phyloP scores from a whole-genome alignment of 2,113 vertebrate species.

The Cyanoderma ruficeps region DNA sequence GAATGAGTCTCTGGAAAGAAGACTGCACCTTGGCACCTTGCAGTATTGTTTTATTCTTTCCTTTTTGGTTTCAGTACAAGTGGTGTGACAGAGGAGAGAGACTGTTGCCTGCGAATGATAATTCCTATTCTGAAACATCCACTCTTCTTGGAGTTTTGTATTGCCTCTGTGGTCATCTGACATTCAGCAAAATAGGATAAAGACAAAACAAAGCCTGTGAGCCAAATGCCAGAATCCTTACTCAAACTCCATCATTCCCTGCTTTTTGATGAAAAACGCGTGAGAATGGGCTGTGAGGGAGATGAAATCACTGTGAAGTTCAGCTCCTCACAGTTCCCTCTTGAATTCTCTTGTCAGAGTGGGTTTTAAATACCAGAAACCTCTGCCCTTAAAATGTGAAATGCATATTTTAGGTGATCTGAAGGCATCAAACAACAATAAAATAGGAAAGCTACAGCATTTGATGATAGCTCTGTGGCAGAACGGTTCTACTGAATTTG shows the following conservation, averaged over 20 bases:
- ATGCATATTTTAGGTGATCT: background rate
- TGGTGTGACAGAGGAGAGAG: background rate
- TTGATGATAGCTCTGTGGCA: background rate
- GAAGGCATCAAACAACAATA: background rate
- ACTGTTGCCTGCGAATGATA: background rate
- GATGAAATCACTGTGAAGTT: background rate
- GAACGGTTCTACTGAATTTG: background rate
- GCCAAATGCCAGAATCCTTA: slow-evolving; percentile 4
- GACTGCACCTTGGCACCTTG: background rate
- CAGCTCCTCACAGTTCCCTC: background rate
- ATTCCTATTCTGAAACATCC: background rate
- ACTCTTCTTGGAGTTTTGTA: background rate
- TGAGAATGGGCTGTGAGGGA: background rate
- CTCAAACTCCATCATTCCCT: background rate
- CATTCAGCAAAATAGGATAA: background rate
- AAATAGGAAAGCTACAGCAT: background rate
- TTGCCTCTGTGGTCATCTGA: slow-evolving; percentile 7
- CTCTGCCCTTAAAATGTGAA: background rate
- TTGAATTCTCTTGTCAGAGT: background rate
- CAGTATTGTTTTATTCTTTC: background rate
- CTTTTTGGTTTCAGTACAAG: background rate
- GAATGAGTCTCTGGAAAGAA: background rate
- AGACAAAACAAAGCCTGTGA: slow-evolving; percentile 37
- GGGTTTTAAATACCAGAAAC: background rate
- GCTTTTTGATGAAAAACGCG: background rate